Evolutionary conservation across 2,113 vertebrate species (phyloP), one percentile per base, ranked within the genome.

Genomic region (Tinamus guttatus): DNA sequence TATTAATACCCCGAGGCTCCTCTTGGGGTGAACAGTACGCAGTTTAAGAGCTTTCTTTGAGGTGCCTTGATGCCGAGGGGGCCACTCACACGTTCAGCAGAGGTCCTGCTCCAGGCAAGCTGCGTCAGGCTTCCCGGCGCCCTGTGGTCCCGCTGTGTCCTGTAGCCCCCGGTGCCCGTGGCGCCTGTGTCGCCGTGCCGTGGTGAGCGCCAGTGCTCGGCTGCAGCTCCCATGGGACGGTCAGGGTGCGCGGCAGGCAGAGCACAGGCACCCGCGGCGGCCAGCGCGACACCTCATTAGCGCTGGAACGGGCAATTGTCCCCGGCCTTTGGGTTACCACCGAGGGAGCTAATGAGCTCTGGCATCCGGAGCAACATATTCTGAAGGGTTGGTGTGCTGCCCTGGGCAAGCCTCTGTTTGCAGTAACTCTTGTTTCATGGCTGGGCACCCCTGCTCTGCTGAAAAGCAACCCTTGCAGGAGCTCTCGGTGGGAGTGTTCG

Each of bases 331-430:
- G 24, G 70, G 70, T 90, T 73, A 71, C 58, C n/a, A 20, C 30
- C 13, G 56, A 73, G 82, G 54, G 58, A 85, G 83, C 41, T 82
- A 58, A 85, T 49, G 76, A 82, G 30, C 19, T 87, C 65, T 94
- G 67, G 81, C 94, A 62, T 94, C 71, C 76, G 67, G 76, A 87
- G 69, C 54, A 47, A 45, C 67, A 81, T 65, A 41, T 45, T 94
- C 32, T 52, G 32, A 64, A 36, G 59, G 76, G 83, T 59, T 54
- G n/a, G 51, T 94, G 70, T 74, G 71, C 71, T 94, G 60, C 58
- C 30, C 81, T 69, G 81, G 25, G 14, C 20, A 8, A 52, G 49
- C 43, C 68, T 49, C 69, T 86, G 56, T 75, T 79, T 85, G 70
- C 18, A n/a, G 43, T 70, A 65, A 41, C 85, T 34, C 82, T 58